A percentile compares a stretch with the other conserved stretches of the same genome.
Evolutionary conservation across 2,113 vertebrate species (phyloP).

Genomic region (Myrmecobius fasciatus): DNA sequence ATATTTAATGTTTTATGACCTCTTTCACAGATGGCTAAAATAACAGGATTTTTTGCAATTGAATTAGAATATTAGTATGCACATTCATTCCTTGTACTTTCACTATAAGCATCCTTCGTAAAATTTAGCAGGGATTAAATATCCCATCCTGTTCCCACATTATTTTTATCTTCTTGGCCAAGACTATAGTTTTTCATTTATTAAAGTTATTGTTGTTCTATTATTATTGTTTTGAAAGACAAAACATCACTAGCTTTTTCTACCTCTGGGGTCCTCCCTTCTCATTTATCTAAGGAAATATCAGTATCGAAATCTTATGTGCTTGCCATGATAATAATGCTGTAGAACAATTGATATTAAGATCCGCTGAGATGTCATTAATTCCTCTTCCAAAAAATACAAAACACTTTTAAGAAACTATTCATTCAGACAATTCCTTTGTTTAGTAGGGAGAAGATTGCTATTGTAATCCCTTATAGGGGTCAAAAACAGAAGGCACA

Average conservation of each 20-base stretch:
- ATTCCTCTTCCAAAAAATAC: background rate
- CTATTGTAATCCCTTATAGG: background rate
- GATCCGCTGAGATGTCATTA: background rate
- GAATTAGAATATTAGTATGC: background rate
- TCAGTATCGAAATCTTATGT: background rate
- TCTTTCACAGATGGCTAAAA: background rate
- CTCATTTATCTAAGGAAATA: background rate
- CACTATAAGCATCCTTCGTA: background rate
- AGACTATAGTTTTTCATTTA: background rate
- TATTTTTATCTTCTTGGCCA: background rate
- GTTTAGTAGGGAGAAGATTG: background rate
- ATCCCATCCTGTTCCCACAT: background rate
- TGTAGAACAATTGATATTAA: background rate
- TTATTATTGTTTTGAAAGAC: background rate
- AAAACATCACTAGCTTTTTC: background rate
- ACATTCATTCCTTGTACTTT: background rate
- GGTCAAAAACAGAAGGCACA: background rate
- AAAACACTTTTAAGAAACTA: background rate
- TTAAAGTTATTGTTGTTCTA: background rate
- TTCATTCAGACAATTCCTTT: background rate
- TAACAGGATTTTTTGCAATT: background rate
- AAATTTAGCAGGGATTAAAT: background rate
- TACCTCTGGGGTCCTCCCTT: background rate
- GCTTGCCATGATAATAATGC: background rate
- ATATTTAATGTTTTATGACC: background rate